Base-by-base conservation (phyloP, 2,113 vertebrate genomes). In the Percopsis transmontana region DNA sequence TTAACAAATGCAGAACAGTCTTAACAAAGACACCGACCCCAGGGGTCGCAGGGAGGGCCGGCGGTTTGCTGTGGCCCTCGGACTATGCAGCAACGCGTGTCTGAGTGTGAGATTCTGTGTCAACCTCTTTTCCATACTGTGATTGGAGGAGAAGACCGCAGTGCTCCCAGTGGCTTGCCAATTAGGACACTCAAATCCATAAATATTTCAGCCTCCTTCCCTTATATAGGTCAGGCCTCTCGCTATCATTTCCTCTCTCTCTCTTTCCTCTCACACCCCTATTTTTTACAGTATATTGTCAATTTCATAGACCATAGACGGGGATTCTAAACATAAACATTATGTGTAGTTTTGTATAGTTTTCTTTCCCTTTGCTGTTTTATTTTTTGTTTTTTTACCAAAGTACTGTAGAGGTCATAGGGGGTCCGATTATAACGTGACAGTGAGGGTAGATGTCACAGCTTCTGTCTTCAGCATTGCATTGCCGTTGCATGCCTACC, bases 161-260 rank as follows among this genome's bases (percentile, higher is more conserved):
- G 79, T 61, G 82, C 89, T 91, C 90, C 90, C 90, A 90, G 83
- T 90, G 88, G 89, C 85, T 88, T 79, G 84, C 87, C 90, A 93
- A 92, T 91, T 90, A 93, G 92, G 92, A 91, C 92, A 90, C 81
- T 89, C 77, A 87, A 81, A 86, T 91, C 90, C 92, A 93, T 91
- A 92, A 93, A 93, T 93, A 93, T 93, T 93, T 92, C 84, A 92
- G 86, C 88, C 90, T 91, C 80, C 80, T 90, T 91, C 88, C 86
- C n/a, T n/a, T 91, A 92, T 91, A 88, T 93, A 87, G 91, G 91
- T 90, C 91, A 91, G 81, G 80, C 82, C 79, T 84, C 81, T 83
- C 81, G 87, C 77, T 55, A 73, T 85, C 58, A 62, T 44, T 57
- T 71, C 79, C 58, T 74, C 72, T 81, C 77, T 74, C 78, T 71